These are phyloP conservation scores for Bradypus variegatus DNA, from an alignment of 2,797 vertebrate species.

Conservation along the genomic window DNA sequence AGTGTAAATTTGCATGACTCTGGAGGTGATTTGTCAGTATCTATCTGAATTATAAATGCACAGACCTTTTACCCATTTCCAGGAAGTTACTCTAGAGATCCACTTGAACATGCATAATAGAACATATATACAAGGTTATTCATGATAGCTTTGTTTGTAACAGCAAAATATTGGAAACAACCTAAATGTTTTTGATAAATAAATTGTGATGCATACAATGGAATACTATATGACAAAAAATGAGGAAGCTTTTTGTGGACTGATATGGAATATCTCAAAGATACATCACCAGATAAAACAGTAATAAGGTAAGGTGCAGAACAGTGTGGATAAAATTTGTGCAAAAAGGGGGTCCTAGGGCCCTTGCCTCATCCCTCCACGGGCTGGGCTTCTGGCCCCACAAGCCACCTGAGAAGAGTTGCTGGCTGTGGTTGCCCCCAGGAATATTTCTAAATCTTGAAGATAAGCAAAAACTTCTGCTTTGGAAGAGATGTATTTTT, in stretches of 20 bases:
- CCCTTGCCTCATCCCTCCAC: too few species aligned
- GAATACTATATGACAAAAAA: neutral
- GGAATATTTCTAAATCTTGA: too few species aligned
- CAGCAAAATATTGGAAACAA: neutral
- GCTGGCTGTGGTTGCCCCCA: too few species aligned
- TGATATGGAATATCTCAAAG: conserved; percentile 6
- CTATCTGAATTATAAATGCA: neutral
- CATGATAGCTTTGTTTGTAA: neutral
- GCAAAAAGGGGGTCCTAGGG: neutral
- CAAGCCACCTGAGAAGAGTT: too few species aligned
- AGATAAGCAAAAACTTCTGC: too few species aligned
- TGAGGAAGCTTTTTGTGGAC: conserved; percentile 17
- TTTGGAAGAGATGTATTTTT: too few species aligned
- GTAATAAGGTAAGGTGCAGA: neutral
- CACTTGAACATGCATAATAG: neutral
- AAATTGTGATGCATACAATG: neutral
- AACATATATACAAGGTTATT: neutral
- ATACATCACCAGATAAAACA: conserved; percentile 20
- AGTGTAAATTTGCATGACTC: neutral
- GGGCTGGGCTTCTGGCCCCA: too few species aligned
- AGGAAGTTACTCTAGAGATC: neutral
- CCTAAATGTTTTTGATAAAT: neutral
- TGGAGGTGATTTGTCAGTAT: neutral
- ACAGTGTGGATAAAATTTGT: neutral
- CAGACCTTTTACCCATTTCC: neutral